Evolutionary conservation across 1,140 invertebrate species (phyloP).

Genomic region (Brachionus rubens): DNA sequence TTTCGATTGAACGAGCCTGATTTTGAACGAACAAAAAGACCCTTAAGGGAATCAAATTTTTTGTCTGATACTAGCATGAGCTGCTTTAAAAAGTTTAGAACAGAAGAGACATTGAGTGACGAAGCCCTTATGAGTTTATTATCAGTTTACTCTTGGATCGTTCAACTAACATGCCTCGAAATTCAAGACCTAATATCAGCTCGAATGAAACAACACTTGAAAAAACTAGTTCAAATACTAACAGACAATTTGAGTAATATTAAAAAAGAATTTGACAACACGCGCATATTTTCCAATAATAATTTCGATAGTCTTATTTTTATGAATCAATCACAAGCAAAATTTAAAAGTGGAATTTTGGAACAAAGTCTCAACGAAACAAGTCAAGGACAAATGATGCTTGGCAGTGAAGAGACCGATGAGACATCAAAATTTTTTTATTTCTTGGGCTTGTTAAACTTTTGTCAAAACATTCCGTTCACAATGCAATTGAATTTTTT

Average conservation of each 20-base stretch:
- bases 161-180: constrained; percentile 36
- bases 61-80: neutral
- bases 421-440: neutral
- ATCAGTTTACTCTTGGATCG: constrained; percentile 1
- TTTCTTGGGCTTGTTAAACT: neutral
- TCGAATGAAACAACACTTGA: constrained; percentile 13
- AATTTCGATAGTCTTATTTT: neutral
- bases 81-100: neutral
- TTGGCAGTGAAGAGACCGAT: neutral
- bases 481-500: constrained; percentile 5
- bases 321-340: neutral
- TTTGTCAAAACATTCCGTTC: neutral
- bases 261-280: neutral
- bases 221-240: constrained; percentile 4
- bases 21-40: neutral
- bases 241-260: neutral
- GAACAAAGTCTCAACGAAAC: too few species aligned
- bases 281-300: neutral
- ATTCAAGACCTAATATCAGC: neutral
- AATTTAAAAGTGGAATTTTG: neutral
- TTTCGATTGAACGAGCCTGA: neutral
- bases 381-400: too few species aligned
- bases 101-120: neutral
- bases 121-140: neutral
- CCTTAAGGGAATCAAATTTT: neutral